phyloP scores from a whole-genome alignment of 2,113 vertebrate species.

The Atherinomorus stipes region DNA sequence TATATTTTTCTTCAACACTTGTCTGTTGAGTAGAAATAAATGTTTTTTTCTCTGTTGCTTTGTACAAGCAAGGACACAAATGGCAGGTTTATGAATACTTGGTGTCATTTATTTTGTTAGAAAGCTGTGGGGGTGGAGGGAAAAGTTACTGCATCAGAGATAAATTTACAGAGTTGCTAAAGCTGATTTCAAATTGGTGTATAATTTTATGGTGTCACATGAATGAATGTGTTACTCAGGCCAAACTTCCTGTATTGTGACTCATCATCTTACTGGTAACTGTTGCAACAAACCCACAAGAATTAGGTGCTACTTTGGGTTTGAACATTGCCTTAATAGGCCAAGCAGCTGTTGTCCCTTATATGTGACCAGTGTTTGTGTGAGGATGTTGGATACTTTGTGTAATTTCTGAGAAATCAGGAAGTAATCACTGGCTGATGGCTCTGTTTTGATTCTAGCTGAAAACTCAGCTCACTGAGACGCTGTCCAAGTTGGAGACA shows the following conservation, averaged over 20 bases:
- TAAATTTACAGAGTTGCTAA: constrained; percentile 2
- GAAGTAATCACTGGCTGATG: neutral
- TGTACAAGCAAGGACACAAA: neutral
- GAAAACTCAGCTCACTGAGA: constrained; percentile 92
- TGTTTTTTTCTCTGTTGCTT: neutral
- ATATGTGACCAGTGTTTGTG: neutral
- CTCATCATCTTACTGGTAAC: constrained; percentile 2
- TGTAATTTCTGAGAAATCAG: neutral
- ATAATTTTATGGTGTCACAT: neutral
- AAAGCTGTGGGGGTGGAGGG: neutral
- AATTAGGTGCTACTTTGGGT: constrained; percentile 29
- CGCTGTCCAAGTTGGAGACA: constrained; percentile 88
- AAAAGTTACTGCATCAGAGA: neutral
- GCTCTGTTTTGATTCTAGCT: constrained; percentile 83
- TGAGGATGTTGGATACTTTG: neutral
- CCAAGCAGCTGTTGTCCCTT: constrained; percentile 14
- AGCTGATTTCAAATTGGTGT: neutral
- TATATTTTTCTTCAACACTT: too few relatives aligned
- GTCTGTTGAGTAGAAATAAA: neutral
- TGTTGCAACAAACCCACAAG: constrained; percentile 21
- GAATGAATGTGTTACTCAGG: neutral
- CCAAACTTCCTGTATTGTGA: constrained; percentile 14
- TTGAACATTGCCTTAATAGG: constrained; percentile 18
- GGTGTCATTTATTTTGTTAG: neutral
- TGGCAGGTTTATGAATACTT: neutral